Evolutionary conservation across 2,797 vertebrate species (phyloP), one percentile per base, ranked within the genome.

Genomic region (Crocidura indochinensis): DNA sequence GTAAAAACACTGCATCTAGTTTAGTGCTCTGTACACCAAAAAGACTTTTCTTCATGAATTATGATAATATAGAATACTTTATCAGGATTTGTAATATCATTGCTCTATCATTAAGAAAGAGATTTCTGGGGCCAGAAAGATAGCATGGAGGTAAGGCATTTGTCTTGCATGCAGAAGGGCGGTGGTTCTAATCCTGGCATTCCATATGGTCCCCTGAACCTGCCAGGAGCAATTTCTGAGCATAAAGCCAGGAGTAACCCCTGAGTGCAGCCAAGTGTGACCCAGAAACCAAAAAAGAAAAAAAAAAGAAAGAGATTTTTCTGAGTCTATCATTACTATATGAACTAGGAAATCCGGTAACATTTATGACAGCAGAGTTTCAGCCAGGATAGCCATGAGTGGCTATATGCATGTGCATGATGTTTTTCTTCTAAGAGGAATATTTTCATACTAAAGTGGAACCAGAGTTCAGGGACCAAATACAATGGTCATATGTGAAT

Each of bases 391-490:
- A 1, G 15, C 88, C 65, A 79, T 77, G 87, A 92, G 88, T 96
- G 95, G 83, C 95, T 93, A n/a, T 49, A 2, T 95, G 97, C 96
- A 95, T 95, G 94, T 77, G 80, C 71, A 56, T 74, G 92, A 84
- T 82, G 76, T 88, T 76, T 92, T 95, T 97, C 95, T 96, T 72
- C 94, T 93, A 88, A 96, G 95, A 94, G 85, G 56, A 91, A 96
- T 91, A 96, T 96, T 95, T 97, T 96, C 91, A 93, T 91, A 94
- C 90, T 94, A 95, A 96, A 88, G 94, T 95, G 94, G 83, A 89
- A 88, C 92, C 88, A 93, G 91, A 95, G 97, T 94, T 97, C 97
- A 96, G 90, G 89, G 94, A 95, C 96, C 95, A 97, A 95, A 97
- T 89, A 92, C 93, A 96, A 90, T 75, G 84, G 93, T 92, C 95